phyloP scores from a whole-genome alignment of 1,140 invertebrate genomes.

The Lepidotrigona ventralis region DNA sequence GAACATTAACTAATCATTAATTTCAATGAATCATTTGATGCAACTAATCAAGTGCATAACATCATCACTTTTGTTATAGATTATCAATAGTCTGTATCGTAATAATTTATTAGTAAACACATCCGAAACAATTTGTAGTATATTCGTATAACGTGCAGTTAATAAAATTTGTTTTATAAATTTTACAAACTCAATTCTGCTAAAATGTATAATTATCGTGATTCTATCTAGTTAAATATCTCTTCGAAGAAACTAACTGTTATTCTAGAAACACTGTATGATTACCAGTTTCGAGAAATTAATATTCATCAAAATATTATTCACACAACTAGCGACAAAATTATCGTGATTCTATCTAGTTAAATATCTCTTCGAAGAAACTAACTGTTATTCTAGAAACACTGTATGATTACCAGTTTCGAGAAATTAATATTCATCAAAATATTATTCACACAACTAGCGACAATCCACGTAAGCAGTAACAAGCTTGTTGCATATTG shows the following conservation, averaged over 20 bases:
- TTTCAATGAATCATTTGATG: background rate
- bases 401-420: background rate
- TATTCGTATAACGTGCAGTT: background rate
- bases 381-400: background rate
- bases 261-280: background rate
- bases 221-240: background rate
- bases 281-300: background rate
- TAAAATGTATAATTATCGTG: background rate
- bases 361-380: background rate
- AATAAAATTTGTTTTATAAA: background rate
- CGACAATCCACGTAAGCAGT: background rate
- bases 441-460: background rate
- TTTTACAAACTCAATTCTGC: background rate
- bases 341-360: too few relatives aligned
- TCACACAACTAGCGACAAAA: background rate
- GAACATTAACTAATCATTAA: too few relatives aligned
- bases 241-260: background rate
- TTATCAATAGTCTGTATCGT: background rate
- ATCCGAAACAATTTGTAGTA: background rate
- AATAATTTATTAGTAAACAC: constrained; percentile 12
- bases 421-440: background rate
- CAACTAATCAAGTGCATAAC: background rate
- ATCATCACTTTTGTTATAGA: too few relatives aligned
- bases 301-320: background rate
- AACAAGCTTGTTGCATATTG: background rate